phyloP scores from a whole-genome alignment of 2,113 vertebrate species.

The Protobothrops flavoviridis region DNA sequence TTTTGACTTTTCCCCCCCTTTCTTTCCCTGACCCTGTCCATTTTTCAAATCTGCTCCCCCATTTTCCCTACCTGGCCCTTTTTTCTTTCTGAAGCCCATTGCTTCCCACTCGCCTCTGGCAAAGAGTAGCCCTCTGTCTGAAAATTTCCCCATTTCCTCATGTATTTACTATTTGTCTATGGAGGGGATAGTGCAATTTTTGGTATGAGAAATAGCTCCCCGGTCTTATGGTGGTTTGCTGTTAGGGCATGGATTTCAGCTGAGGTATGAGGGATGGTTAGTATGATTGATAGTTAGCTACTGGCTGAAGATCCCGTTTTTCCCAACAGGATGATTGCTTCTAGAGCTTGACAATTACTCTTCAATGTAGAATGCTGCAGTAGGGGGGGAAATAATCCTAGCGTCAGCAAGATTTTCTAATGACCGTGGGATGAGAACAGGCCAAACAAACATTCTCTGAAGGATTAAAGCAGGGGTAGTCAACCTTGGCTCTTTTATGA shows the following conservation, averaged over 20 bases:
- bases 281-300: not conserved
- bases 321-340: not conserved
- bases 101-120: not conserved
- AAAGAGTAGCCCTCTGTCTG: not conserved
- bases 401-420: not conserved
- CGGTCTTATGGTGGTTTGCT: not conserved
- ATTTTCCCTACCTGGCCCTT: not conserved
- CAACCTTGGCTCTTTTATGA: too few relatives aligned
- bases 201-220: not conserved
- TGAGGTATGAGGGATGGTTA: not conserved
- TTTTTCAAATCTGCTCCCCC: not conserved
- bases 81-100: not conserved
- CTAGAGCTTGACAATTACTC: not conserved
- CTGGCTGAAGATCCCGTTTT: not conserved
- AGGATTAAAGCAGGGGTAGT: not conserved
- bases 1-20: not conserved
- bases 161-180: not conserved
- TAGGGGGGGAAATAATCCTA: not conserved
- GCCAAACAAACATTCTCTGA: not conserved
- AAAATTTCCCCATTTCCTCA: not conserved
- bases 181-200: not conserved
- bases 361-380: not conserved
- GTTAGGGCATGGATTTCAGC: fast-evolving
- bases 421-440: not conserved
- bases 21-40: not conserved